Base-by-base conservation (phyloP, 2,797 vertebrate species). In the Typhlichthys eigenmanni region DNA sequence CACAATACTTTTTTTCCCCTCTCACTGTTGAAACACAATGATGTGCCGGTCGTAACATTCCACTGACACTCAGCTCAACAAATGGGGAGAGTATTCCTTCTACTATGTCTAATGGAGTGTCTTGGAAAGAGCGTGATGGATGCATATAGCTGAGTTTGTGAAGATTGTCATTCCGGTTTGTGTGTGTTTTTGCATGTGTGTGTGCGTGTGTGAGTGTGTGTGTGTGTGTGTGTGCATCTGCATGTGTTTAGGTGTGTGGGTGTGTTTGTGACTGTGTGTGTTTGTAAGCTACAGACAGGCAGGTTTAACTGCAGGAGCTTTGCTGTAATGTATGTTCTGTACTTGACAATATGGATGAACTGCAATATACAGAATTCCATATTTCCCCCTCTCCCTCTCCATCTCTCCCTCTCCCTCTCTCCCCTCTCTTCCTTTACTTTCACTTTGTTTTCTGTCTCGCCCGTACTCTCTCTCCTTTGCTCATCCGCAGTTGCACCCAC, bases 251-350 rank as follows among this genome's bases (percentile, higher is more conserved):
- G 13, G 34, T n/a, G 38, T 29, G 48, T 12, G 0, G 11, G 50
- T 62, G 50, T 46, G 32, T 14, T 3, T 46, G 38, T 47, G 47
- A 38, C 11, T 38, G 9, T 16, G n/a, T 24, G 9, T 16, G n/a
- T 24, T 52, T 47, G 13, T 32, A n/a, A 52, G 24, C 54, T 50
- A n/a, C 54, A 49, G 16, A 43, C 47, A 38, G 19, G 17, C 55
- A 49, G 47, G 58, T 47, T 43, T 32, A 51, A 56, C 47, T 43
- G 13, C 51, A 19, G 51, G 38, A 64, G 55, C 62, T 45, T 34
- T 48, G 43, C 53, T 12, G 29, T 43, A 16, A 11, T 16, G 29
- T 17, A 17, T 34, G 4, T 13, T 34, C 45, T 13, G 13, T 55
- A 57, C n/a, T 47, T 52, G 48, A 14, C 62, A 48, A 7, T 46